These are phyloP conservation scores for Catharus minimus DNA, from an alignment of 2,113 vertebrate species.

Conservation along the genomic window DNA sequence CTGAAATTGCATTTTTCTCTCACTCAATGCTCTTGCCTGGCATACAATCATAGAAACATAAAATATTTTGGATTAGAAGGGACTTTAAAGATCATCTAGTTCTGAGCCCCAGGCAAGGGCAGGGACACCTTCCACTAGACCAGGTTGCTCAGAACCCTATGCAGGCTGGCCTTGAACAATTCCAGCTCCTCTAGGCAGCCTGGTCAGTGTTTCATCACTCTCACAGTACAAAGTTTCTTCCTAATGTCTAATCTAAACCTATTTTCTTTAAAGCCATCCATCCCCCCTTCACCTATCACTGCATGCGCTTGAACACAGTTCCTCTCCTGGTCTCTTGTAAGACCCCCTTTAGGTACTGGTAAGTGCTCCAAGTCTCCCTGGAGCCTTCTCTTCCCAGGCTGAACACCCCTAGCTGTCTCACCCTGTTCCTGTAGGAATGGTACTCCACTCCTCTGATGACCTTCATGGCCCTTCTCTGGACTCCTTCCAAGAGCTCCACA, in stretches of 20 bases:
- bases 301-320: background rate
- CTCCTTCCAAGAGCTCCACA: background rate
- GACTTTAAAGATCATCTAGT: background rate
- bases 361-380: background rate
- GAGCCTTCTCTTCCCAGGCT: background rate
- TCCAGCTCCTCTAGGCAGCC: background rate
- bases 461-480: background rate
- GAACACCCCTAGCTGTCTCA: background rate
- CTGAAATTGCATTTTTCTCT: background rate
- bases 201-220: background rate
- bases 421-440: background rate
- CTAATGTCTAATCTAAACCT: background rate
- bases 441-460: background rate
- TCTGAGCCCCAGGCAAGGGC: background rate
- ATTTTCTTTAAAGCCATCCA: background rate
- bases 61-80: background rate
- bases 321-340: background rate
- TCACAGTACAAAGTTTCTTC: background rate
- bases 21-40: background rate
- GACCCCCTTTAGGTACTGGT: background rate
- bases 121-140: background rate
- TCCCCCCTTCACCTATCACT: background rate
- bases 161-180: background rate
- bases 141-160: background rate
- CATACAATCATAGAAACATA: background rate